A percentile compares a stretch with the other conserved stretches of the same genome.
Conservation (phyloP, 2,113 vertebrate genomes). For the Pseudorasbora parva region DNA sequence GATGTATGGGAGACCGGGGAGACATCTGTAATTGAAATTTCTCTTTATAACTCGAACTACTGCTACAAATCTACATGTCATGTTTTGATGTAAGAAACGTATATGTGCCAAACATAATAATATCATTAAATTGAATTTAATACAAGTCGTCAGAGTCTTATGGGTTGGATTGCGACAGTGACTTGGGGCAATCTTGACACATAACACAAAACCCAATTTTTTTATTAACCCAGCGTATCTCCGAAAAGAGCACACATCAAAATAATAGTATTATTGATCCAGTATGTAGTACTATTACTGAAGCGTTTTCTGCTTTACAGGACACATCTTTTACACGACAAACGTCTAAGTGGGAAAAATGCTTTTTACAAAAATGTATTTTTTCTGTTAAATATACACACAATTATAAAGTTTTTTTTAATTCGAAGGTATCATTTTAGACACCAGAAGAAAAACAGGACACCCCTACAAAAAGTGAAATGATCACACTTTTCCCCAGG, state of each 20-base stretch:
- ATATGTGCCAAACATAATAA: neutral
- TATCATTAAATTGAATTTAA: neutral
- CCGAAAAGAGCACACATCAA: neutral
- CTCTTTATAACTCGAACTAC: neutral
- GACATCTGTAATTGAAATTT: conserved; percentile 8
- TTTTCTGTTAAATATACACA: neutral
- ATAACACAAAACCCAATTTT: neutral
- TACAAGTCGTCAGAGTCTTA: neutral
- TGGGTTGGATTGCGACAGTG: neutral
- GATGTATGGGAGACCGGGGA: neutral
- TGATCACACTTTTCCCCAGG: neutral
- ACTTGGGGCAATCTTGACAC: neutral
- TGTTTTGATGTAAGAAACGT: neutral
- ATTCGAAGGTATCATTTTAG: neutral
- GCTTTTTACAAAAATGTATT: neutral
- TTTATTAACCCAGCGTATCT: neutral
- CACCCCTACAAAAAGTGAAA: neutral
- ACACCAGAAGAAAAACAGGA: neutral
- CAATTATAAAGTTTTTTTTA: too few species aligned
- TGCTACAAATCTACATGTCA: neutral
- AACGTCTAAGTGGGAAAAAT: neutral
- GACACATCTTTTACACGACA: neutral
- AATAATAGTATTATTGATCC: neutral
- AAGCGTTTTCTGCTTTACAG: neutral
- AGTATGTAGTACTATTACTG: neutral